Conservation (phyloP, 2,113 vertebrate genomes). For the Acanthochromis polyacanthus region DNA sequence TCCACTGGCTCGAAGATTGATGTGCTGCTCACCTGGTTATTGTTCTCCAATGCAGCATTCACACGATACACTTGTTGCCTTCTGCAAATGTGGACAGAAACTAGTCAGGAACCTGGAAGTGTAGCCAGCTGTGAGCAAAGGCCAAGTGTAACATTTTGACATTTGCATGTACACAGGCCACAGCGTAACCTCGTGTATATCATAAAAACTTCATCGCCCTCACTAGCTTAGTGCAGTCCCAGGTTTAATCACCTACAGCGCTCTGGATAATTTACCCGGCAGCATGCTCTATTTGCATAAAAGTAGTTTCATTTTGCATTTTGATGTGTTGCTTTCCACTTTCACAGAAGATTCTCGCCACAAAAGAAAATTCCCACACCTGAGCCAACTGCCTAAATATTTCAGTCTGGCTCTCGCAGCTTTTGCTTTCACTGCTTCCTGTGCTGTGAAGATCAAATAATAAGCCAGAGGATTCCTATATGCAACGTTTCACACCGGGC, state of each 20-base stretch:
- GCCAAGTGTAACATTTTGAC: constrained; percentile 30
- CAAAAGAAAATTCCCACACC: constrained; percentile 47
- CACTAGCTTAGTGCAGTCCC: constrained; percentile 33
- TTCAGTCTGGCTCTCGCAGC: constrained; percentile 14
- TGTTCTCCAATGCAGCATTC: constrained; percentile 42
- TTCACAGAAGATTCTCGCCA: constrained; percentile 26
- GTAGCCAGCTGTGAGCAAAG: constrained; percentile 9
- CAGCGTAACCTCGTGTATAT: constrained; percentile 31
- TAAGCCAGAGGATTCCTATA: constrained; percentile 30
- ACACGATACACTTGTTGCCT: not conserved
- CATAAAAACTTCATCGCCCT: constrained; percentile 44
- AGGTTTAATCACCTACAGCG: constrained; percentile 68
- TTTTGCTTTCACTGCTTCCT: constrained; percentile 25
- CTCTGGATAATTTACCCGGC: constrained; percentile 65
- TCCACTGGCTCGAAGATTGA: constrained; percentile 38
- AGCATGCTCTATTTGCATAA: constrained; percentile 68
- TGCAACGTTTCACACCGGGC: constrained; percentile 30
- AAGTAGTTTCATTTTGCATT: constrained; percentile 68
- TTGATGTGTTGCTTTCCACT: constrained; percentile 50
- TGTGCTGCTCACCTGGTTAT: constrained; percentile 43
- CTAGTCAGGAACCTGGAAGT: not conserved
- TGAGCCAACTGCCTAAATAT: constrained; percentile 49
- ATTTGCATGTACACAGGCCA: constrained; percentile 28
- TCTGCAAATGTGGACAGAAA: constrained; percentile 20
- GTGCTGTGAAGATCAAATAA: constrained; percentile 49